Percentiles rank a stretch among this genome's conserved stretches.
Evolutionary conservation across 2,888 invertebrate genomes (phyloP).

Genomic region (Serrognathus titanus): DNA sequence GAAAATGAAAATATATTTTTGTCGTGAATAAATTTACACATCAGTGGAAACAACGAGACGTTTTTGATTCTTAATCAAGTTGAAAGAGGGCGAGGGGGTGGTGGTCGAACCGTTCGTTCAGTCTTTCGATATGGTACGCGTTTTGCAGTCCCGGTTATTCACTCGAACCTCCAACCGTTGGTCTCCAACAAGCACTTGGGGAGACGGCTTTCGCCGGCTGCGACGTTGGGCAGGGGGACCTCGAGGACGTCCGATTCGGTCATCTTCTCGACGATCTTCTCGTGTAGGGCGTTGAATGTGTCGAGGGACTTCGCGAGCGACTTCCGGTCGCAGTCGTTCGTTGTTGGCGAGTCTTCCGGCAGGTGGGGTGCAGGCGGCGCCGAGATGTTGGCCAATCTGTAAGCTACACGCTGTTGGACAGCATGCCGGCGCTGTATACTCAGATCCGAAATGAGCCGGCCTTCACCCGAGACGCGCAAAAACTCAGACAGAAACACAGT

Average conservation of each 20-base stretch:
- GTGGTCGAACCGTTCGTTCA: too few species aligned
- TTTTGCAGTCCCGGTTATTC: conserved; percentile 8
- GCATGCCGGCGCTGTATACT: conserved; percentile 48
- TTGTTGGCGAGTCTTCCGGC: neutral
- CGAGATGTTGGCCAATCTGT: conserved; percentile 34
- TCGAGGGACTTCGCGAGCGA: neutral
- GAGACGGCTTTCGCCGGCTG: conserved; percentile 20
- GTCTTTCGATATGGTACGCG: too few species aligned
- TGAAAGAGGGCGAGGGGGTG: too few species aligned
- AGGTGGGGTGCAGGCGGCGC: conserved; percentile 30
- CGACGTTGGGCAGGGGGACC: conserved; percentile 5
- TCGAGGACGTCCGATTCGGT: conserved; percentile 8
- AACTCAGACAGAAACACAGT: conserved; percentile 56
- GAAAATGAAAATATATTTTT: too few species aligned
- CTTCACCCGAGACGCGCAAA: conserved; percentile 57
- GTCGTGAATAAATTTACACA: too few species aligned
- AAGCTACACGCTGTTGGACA: conserved; percentile 35
- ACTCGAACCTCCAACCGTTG: conserved; percentile 34
- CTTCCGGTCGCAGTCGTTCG: neutral
- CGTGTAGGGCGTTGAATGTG: conserved; percentile 5
- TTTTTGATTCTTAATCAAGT: too few species aligned
- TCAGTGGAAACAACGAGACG: too few species aligned
- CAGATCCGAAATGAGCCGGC: conserved; percentile 52
- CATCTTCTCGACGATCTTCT: conserved; percentile 11
- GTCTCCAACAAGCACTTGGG: conserved; percentile 37